Base-by-base conservation (phyloP, 30 jellyfish, hydroid and myxozoan species). In the Turritopsis rubra region DNA sequence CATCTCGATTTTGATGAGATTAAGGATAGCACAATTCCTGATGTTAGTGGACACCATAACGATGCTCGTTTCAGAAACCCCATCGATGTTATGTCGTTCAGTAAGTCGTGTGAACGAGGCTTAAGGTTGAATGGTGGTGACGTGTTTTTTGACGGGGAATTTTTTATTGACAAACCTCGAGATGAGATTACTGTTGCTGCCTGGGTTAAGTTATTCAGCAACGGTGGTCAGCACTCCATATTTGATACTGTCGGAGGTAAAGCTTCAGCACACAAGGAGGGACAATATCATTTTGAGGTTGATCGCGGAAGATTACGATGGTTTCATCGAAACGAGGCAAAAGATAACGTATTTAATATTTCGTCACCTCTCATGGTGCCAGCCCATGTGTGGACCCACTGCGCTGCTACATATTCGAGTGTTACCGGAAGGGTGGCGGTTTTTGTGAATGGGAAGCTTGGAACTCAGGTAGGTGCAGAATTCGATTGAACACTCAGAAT, bases 311-410 rank as follows among this genome's bases (percentile, higher is more conserved):
- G 90, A 31, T 53, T 94, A 19, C 75, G 96, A 71, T 94, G 99
- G 99, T 89, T 86, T 71, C 99, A 94, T 80, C 83, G 98, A 85
- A 88, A 89, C 85, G 96, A 87, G 75, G 99, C 88, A 20, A 90
- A 91, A 27, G 85, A 87, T 1, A 83, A 84, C 21, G 88, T 89
- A 13, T 94, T 94, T 79, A 94, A 94, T 70, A 88, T 88, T 16
- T 88, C 97, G 1, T 90, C 99, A 21, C 97, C 97, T 29, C 79
- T 94, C 29, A 85, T 88, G 96, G 91, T 94, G 16, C 99, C 99
- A 20, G 97, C 99, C 71, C 99, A 94, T 82, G 88, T 86, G 23
- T 94, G 99, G 99, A 94, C 99, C 25, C 99, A 94, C 88, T 88
- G 96, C 84, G 95, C 99, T 28, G 99, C 97, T 17, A 84, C 99